Evolutionary conservation across 2,797 vertebrate genomes (phyloP).

Genomic region (Amblyraja radiata): DNA sequence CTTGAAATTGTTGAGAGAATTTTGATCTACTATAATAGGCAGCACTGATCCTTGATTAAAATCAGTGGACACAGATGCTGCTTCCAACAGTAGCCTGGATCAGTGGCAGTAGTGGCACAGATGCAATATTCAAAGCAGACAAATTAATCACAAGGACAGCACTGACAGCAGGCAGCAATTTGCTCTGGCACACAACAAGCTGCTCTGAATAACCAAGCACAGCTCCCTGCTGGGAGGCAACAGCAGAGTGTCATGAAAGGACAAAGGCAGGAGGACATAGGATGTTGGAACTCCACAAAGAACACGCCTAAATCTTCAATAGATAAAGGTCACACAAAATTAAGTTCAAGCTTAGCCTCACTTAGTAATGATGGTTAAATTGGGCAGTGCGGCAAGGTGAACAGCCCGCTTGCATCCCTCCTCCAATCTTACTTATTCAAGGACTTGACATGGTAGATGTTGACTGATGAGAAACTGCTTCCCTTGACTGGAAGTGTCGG

Average conservation of each 20-base stretch:
- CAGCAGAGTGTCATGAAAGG: neutral
- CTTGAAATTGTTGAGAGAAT: neutral
- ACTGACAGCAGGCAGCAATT: constrained; percentile 32
- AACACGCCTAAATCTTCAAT: neutral
- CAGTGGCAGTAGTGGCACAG: neutral
- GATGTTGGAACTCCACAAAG: neutral
- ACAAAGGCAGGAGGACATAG: neutral
- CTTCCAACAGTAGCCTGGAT: constrained; percentile 30
- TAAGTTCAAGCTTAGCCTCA: neutral
- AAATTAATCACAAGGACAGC: constrained; percentile 13
- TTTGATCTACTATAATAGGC: neutral
- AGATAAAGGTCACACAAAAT: constrained; percentile 14
- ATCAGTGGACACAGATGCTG: constrained; percentile 10
- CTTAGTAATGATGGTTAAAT: neutral
- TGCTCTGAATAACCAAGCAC: constrained; percentile 17
- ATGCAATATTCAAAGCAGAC: constrained; percentile 1
- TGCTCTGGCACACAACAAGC: constrained; percentile 21
- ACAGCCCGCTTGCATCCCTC: neutral
- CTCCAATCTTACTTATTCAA: neutral
- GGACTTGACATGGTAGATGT: neutral
- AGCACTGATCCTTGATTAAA: neutral
- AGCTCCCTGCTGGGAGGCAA: neutral
- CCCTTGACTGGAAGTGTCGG: neutral
- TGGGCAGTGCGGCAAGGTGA: neutral
- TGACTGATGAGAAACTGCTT: neutral